Base-by-base conservation (phyloP, 2,888 invertebrate genomes). In the Melanostoma scalare region DNA sequence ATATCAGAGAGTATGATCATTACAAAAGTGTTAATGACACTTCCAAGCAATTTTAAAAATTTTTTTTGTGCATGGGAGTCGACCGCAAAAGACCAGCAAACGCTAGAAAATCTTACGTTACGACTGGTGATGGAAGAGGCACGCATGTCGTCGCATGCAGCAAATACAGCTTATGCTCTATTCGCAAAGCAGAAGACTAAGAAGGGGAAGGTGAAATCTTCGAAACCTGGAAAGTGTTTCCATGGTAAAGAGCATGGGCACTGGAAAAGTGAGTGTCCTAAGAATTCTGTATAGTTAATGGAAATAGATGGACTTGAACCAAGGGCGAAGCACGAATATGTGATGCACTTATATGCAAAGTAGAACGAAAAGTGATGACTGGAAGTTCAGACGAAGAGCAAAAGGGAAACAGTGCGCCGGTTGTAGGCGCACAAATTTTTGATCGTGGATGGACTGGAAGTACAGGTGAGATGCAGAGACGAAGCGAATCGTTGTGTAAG, bases 81-180 rank as follows among this genome's bases (percentile, higher is more conserved):
- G 2, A 73, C 73, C 2, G 5, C 36, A n/a, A n/a, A n/a, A n/a
- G n/a, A n/a, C 1, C 61, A 73, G 10, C 87, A 87, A 76, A 88
- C 77, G 3, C 33, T 88, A 20, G 78, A 86, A 10, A 86, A 86
- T 55, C 67, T 88, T 10, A 85, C 76, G 55, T 76, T 85, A 20
- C 71, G 87, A 33, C 56, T 87, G 31, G 67, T 86, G 4, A 63
- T 86, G 33, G 87, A 87, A 56, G 87, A 87, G 76, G 76, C 85
- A 36, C 67, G 86, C 65, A 53, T 80, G 20, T 48, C 55, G 20
- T 44, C 46, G 61, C 48, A 69, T 38, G 30, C 10, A 5, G 6
- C 71, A 9, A 71, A 30, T 36, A n/a, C 44, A 71, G 60, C 52
- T 6, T 60, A 60, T 60, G 52, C 52, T 10, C 35, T 60, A 44